These are phyloP conservation scores for Hyles vespertilio DNA, from an alignment of 1,140 invertebrate genomes.

Conservation along the genomic window DNA sequence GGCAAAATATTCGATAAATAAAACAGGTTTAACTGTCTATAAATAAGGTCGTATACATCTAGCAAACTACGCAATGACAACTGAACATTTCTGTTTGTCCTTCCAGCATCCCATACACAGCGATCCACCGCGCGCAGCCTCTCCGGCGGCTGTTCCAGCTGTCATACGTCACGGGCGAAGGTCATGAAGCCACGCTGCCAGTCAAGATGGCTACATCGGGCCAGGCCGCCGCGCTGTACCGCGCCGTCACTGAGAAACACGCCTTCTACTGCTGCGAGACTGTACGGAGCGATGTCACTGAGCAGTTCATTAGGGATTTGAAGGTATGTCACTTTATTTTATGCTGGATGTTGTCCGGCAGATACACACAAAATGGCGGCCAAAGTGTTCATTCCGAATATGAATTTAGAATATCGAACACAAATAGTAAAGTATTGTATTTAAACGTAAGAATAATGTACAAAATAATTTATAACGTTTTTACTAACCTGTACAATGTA, in stretches of 20 bases:
- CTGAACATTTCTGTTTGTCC: neutral
- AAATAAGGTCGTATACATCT: too few relatives aligned
- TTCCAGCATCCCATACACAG: conserved; percentile 88
- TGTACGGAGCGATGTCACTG: conserved; percentile 89
- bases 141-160: conserved; percentile 85
- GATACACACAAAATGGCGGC: too few relatives aligned
- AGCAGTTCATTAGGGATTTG: conserved; percentile 91
- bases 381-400: too few relatives aligned
- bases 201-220: conserved; percentile 88
- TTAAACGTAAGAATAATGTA: too few relatives aligned
- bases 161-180: conserved; percentile 83
- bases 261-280: conserved; percentile 95
- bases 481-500: too few relatives aligned
- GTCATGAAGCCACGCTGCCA: conserved; percentile 82
- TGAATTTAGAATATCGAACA: too few relatives aligned
- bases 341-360: neutral
- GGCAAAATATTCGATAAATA: too few relatives aligned
- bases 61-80: too few relatives aligned
- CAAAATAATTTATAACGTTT: too few relatives aligned
- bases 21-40: too few relatives aligned
- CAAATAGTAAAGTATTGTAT: too few relatives aligned
- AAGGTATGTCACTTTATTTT: conserved; percentile 75
- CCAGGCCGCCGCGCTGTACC: conserved; percentile 87
- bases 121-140: conserved; percentile 88
- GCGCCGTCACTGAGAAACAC: conserved; percentile 93